These are phyloP conservation scores for Pipistrellus kuhlii DNA, from an alignment of 2,797 vertebrate species.

Conservation along the genomic window DNA sequence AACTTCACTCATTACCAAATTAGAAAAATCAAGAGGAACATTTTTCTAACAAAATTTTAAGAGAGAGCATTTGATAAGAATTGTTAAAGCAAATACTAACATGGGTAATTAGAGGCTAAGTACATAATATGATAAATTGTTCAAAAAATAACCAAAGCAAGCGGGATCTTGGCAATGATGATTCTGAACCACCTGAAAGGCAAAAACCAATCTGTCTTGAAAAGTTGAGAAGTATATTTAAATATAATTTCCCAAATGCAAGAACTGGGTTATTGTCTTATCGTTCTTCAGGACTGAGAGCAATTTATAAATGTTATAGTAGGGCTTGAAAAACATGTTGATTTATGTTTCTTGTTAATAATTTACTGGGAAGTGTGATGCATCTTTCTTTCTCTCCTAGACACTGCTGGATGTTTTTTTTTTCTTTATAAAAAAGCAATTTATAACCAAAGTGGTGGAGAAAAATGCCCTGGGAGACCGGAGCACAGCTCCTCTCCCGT, in stretches of 20 bases:
- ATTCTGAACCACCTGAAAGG: neutral
- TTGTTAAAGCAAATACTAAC: neutral
- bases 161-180: neutral
- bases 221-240: constrained; percentile 14
- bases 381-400: neutral
- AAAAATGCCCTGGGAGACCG: neutral
- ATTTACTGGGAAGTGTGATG: neutral
- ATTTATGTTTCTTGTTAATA: neutral
- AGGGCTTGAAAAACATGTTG: neutral
- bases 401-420: neutral
- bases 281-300: constrained; percentile 32
- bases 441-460: neutral
- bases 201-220: constrained; percentile 45
- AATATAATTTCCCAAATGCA: constrained; percentile 16
- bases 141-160: constrained; percentile 4
- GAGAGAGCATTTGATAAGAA: neutral
- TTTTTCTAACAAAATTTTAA: constrained; percentile 25
- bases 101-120: constrained; percentile 14
- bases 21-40: neutral
- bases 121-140: neutral
- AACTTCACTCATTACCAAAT: neutral
- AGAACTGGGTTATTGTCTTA: constrained; percentile 12
- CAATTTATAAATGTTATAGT: constrained; percentile 17
- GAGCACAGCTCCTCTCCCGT: neutral
- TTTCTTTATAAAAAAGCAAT: neutral